phyloP scores from a whole-genome alignment of 1,140 invertebrate species.

The Scaptomyza montana region DNA sequence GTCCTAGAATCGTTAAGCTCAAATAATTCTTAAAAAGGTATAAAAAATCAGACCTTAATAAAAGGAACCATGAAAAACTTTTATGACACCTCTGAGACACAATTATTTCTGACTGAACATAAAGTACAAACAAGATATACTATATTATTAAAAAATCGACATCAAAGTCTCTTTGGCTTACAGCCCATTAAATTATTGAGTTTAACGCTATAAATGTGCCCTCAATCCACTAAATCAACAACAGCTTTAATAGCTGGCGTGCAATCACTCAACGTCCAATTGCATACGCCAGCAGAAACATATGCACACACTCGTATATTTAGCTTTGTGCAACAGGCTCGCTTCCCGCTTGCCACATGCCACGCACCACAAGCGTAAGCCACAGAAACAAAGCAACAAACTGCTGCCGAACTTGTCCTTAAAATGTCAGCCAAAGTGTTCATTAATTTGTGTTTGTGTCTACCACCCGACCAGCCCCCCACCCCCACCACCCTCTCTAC shows the following conservation, averaged over 20 bases:
- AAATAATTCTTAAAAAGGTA: too few species aligned
- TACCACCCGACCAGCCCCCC: too few species aligned
- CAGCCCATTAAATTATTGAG: background rate
- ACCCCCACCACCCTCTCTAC: too few species aligned
- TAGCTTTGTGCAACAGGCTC: background rate
- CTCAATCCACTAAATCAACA: slow-evolving; percentile 50
- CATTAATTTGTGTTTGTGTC: slow-evolving; percentile 68
- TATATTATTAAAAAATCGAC: too few species aligned
- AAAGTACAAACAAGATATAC: too few species aligned
- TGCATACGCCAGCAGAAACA: slow-evolving; percentile 63
- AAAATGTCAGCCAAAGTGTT: slow-evolving; percentile 81
- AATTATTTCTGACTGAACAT: background rate
- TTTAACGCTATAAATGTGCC: slow-evolving; percentile 6
- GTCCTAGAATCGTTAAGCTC: too few species aligned
- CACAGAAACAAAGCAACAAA: slow-evolving; percentile 40
- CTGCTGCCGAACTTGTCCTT: slow-evolving; percentile 75
- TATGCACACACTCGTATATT: background rate
- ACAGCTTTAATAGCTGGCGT: slow-evolving; percentile 43
- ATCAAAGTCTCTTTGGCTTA: background rate
- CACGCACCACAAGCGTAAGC: slow-evolving; percentile 20
- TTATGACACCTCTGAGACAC: background rate
- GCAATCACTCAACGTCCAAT: slow-evolving; percentile 74
- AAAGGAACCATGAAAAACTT: background rate
- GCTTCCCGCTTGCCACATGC: slow-evolving; percentile 31
- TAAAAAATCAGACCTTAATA: background rate